Base-by-base conservation (phyloP, 2,888 invertebrate species). In the Meteorus colon region DNA sequence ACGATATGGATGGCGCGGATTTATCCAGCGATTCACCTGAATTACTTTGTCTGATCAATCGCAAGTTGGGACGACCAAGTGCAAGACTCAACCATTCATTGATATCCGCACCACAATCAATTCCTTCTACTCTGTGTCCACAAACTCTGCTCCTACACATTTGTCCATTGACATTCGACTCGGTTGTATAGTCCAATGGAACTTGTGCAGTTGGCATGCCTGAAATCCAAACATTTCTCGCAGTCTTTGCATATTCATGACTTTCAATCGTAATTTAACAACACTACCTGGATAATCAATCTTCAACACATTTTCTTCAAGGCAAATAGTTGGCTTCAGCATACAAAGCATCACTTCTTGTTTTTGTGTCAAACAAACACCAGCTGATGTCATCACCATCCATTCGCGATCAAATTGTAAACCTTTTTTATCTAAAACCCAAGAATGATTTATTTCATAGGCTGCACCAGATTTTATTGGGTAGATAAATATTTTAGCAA, bases 391-490 rank as follows among this genome's bases (percentile, higher is more conserved):
- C 8, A 97, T 92, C 77, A 99, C 94, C 96, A 98, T 97, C 97
- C 98, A 99, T 85, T 95, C 93, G 81, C 98, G 92, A 89, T 99
- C 99, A 88, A 94, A 97, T 84, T 94, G 92, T 45, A 99, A 92
- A 0, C 98, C 98, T 84, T 94, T 94, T 0, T 90, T 84, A 14
- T 94, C 94, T 73, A 98, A 89, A 76, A 91, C 91, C 97, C 98
- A 98, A 8, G 91, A 88, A 12, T 89, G 85, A 45, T 85, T 84
- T 34, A 95, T 92, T 90, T 94, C 92, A 84, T 94, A 95, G 8
- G 95, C 94, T 0, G 93, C 96, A 89, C 98, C 98, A 0, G 98
- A 98, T 90, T 98, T 98, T 6, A 98, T 92, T 0, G 98, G 98
- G 88, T 96, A 98, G 66, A 98, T 91, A 85, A 92, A 93, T 79